phyloP scores from a whole-genome alignment of 2,797 vertebrate species.

The Periophthalmus magnuspinnatus region DNA sequence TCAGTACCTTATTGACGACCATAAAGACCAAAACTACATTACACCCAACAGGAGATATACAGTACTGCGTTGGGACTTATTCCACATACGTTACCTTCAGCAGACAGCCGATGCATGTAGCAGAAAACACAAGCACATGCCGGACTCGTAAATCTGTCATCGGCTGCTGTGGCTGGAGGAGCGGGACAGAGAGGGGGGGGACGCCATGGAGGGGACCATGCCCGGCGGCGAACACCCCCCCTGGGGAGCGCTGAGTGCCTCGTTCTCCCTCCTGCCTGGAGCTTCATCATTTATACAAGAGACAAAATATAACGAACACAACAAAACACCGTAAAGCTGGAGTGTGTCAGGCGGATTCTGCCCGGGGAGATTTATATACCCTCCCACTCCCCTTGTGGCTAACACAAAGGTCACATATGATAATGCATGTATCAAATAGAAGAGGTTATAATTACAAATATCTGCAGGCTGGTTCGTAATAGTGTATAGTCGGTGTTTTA shows the following conservation, averaged over 20 bases:
- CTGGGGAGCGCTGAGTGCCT: constrained; percentile 64
- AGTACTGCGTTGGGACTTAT: background rate
- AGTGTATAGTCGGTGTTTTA: background rate
- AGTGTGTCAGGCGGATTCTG: constrained; percentile 7
- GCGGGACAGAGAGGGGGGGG: constrained; percentile 11
- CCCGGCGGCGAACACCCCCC: constrained; percentile 51
- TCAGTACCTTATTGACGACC: background rate
- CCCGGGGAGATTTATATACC: background rate
- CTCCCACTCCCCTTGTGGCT: background rate
- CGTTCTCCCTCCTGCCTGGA: constrained; percentile 46
- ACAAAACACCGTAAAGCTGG: constrained; percentile 61
- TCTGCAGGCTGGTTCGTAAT: background rate
- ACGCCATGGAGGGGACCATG: constrained; percentile 39
- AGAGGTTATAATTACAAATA: background rate
- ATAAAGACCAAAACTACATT: background rate
- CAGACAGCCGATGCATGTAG: constrained; percentile 13
- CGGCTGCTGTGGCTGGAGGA: background rate
- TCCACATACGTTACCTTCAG: background rate
- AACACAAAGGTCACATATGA: background rate
- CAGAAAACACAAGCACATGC: constrained; percentile 23
- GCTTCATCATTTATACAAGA: constrained; percentile 73
- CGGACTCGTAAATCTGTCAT: constrained; percentile 45
- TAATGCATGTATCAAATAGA: background rate
- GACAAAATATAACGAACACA: constrained; percentile 75
- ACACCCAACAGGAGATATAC: background rate